Base-by-base conservation (phyloP, 1,140 invertebrate genomes). In the Trypoxylus dichotomus region DNA sequence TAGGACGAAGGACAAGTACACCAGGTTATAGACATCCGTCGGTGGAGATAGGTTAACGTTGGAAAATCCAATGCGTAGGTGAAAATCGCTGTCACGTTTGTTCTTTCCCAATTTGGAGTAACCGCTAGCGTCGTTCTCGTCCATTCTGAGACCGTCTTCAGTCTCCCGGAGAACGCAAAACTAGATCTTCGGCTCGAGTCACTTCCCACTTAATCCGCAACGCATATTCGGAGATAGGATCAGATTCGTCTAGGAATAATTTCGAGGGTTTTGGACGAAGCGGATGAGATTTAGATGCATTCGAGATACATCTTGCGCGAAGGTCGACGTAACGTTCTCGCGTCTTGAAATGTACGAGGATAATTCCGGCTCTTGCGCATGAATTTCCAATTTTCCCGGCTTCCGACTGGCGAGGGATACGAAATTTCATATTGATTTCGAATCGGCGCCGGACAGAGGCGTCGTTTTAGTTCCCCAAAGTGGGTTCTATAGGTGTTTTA, bases 1-100 rank as follows among this genome's bases (percentile, higher is more conserved):
- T 29, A 96, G 87, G 6, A 96, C 88, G 54, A 97, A 89, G 0
- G 94, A 91, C 73, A 95, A 84, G 84, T 96, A 96, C 73, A 97
- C 92, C 24, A 91, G 90, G 85, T 94, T 93, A 85, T 91, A 93
- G 81, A 91, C 90, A 86, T 95, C 94, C 76, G 92, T 90, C 10
- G 94, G 94, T 27, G 93, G 92, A 11, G 91, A 89, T 76, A 91
- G 83, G 81, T 90, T 88, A 19, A 75, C 3, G 21, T 42, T 75
- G 27, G 87, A 87, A 79, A 89, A 88, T 63, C 88, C 88, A 79
- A 89, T 90, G 37, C 86, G 88, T 68, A 78, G 58, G 60, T 80
- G 83, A 79, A 75, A 83, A 80, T 89, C 89, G 78, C 89, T 89
- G 79, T 87, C 85, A 32, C 87, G 86, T 76, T 88, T 86, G 2